These are phyloP conservation scores for Puma concolor DNA, from an alignment of 2,113 vertebrate species.

Conservation along the genomic window DNA sequence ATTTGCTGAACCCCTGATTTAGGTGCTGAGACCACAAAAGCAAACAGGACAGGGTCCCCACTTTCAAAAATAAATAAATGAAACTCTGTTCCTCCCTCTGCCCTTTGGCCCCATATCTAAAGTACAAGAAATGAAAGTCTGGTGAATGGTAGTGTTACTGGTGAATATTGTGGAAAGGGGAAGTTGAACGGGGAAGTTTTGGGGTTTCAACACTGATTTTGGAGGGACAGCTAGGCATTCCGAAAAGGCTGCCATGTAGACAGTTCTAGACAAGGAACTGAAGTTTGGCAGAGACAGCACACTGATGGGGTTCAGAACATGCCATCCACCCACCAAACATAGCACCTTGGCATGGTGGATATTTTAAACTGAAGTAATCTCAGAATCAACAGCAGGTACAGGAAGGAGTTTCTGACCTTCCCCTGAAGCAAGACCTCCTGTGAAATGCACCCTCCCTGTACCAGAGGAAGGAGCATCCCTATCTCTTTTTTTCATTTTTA, in stretches of 20 bases:
- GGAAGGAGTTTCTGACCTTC: neutral
- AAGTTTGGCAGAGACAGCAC: neutral
- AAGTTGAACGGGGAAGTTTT: slow-evolving; percentile 47
- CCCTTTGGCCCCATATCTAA: neutral
- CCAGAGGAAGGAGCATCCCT: neutral
- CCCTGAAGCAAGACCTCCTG: neutral
- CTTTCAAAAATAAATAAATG: neutral
- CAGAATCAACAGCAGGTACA: neutral
- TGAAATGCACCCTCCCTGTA: neutral
- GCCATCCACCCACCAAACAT: neutral
- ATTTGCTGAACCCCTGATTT: neutral
- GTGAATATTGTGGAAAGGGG: neutral
- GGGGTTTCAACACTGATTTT: slow-evolving; percentile 24
- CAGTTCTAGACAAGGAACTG: neutral
- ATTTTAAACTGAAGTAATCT: neutral
- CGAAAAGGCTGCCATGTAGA: neutral
- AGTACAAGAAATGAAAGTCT: neutral
- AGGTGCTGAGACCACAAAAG: neutral
- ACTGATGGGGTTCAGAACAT: neutral
- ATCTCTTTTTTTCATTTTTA: neutral
- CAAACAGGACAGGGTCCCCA: neutral
- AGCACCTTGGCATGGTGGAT: neutral
- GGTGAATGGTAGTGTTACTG: neutral
- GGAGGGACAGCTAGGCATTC: neutral
- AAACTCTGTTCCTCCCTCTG: neutral